Conservation (phyloP, 35 echinoderm and acorn worm species). For the Holothuria glaberrima region DNA sequence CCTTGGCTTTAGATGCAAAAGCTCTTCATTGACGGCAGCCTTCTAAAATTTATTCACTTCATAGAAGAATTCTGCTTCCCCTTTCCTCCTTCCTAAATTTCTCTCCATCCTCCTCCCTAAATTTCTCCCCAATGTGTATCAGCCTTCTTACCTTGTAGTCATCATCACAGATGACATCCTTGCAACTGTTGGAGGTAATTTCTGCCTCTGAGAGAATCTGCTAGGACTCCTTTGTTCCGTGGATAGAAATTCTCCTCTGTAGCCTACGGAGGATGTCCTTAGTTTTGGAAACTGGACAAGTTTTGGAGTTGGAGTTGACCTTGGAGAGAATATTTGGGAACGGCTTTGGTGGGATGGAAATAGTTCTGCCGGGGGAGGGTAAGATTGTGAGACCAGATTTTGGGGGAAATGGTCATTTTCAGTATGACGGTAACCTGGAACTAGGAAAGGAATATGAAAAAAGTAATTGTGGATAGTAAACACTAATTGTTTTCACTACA, state of each 20-base stretch:
- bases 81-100: no score
- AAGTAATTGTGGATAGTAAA: no score
- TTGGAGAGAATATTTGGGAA: background rate
- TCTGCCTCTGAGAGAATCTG: constrained; percentile 23
- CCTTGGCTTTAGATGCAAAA: no score
- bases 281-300: constrained; percentile 40
- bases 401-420: background rate
- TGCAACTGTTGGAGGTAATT: constrained; percentile 66
- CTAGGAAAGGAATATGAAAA: no score
- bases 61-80: no score
- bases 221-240: constrained; percentile 8
- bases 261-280: background rate
- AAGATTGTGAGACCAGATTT: background rate
- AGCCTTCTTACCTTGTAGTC: constrained; percentile 61
- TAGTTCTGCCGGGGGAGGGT: constrained; percentile 15
- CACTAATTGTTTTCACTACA: no score
- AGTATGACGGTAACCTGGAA: no score
- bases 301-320: constrained; percentile 6
- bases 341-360: constrained; percentile 10
- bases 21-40: no score
- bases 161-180: constrained; percentile 92
- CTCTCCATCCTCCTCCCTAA: no score
- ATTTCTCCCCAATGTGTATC: no score
- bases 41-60: no score
- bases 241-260: background rate